Base-by-base conservation (phyloP, 2,888 invertebrate genomes). In the Doris montereyensis region DNA sequence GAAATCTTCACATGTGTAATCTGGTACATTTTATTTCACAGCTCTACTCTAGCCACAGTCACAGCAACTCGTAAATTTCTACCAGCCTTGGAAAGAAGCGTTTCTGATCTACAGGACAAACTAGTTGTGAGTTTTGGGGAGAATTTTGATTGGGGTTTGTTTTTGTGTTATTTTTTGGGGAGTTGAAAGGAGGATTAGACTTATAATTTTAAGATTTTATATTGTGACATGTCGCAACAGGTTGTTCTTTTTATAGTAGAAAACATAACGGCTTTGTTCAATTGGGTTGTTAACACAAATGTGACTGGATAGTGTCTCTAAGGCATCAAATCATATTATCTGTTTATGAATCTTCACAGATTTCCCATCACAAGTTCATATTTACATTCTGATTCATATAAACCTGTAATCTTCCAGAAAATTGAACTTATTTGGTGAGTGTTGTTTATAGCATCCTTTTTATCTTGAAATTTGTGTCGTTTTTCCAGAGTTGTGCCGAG, bases 61-160 rank as follows among this genome's bases (percentile, higher is more conserved):
- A 81, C 96, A 79, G 94, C 95, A 0, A 93, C 95, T 0, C 93
- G 97, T 83, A 94, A 97, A 73, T 91, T 97, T 76, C 93, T 97
- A 65, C 96, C 97, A 0, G 94, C 94, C 1, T 93, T 95, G 2
- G 93, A 94, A 83, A 93, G 94, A 81, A 94, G 94, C 24, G 95
- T 95, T 87, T 91, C 93, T 17, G 90, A 92, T 78, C 90, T 96
- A 41, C 92, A 92, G n/a, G 94, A 93, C 26, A 71, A 71, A 24
- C 62, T 79, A 73, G 74, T 75, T 4, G 79, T 79, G 67, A 57
- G 79, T 75, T 70, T 70, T 2, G n/a, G n/a, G n/a, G n/a, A n/a
- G n/a, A n/a, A n/a, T n/a, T n/a, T n/a, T 65, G 65, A 10, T 65
- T 21, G 13, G 24, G 57, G 10, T 10, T 52, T 10, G 10, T 52